Evolutionary conservation across 92 coral and sea anemone species (phyloP).

Genomic region (Porites cylindrica): DNA sequence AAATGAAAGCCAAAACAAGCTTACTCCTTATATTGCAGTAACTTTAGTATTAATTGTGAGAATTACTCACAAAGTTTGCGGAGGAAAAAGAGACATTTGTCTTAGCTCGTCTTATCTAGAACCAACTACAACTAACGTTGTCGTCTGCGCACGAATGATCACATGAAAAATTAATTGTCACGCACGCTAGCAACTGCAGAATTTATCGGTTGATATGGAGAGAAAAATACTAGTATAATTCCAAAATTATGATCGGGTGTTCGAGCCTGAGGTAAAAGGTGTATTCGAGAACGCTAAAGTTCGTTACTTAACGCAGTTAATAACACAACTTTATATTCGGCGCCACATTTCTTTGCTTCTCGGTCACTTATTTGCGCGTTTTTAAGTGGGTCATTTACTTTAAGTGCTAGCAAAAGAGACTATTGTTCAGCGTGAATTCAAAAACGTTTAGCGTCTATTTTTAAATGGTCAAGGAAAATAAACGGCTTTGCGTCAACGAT

Average conservation of each 20-base stretch:
- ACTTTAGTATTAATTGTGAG: neutral
- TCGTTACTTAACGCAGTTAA: neutral
- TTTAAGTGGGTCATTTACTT: neutral
- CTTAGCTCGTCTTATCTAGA: constrained; percentile 1
- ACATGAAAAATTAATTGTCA: neutral
- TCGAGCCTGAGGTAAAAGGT: neutral
- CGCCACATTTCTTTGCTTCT: neutral
- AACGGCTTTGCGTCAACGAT: neutral
- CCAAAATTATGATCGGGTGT: neutral
- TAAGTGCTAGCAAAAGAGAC: neutral
- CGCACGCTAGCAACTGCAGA: neutral
- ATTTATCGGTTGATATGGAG: neutral
- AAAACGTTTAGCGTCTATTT: neutral
- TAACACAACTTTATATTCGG: neutral
- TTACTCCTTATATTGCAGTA: neutral
- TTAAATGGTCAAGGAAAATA: neutral
- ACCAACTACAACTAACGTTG: neutral
- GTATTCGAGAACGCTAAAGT: neutral
- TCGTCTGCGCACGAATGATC: neutral
- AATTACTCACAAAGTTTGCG: constrained; percentile 6
- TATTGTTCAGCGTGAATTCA: neutral
- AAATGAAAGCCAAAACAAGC: neutral
- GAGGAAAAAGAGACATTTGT: too few relatives aligned
- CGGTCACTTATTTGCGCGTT: neutral
- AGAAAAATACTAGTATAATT: neutral